Conservation (phyloP, 2,888 invertebrate genomes). For the Allygus modestus region DNA sequence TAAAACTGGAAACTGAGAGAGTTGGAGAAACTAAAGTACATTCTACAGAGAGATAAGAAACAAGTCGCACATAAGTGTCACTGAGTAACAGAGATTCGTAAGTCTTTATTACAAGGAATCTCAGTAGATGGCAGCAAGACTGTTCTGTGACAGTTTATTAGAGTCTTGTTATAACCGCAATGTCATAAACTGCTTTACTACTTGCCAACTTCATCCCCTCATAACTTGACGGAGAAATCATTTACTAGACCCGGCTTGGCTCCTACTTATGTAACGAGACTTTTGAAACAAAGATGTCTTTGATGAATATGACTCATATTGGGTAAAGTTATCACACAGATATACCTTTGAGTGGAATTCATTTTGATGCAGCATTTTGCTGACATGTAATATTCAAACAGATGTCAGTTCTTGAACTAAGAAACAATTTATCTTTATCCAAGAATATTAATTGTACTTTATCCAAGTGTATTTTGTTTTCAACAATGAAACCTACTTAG, state of each 20-base stretch:
- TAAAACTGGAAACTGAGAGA: neutral
- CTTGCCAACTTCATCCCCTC: constrained; percentile 31
- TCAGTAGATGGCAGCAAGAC: constrained; percentile 46
- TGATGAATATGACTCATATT: constrained; percentile 7
- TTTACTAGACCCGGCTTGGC: neutral
- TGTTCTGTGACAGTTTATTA: constrained; percentile 55
- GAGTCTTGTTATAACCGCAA: constrained; percentile 41
- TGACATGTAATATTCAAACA: neutral
- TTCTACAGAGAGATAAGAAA: neutral
- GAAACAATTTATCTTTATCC: too few relatives aligned
- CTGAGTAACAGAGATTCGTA: constrained; percentile 5
- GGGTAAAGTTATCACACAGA: neutral
- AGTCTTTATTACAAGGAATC: constrained; percentile 39
- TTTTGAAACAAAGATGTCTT: neutral
- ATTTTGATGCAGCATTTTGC: neutral
- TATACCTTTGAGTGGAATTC: neutral
- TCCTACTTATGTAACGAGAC: neutral
- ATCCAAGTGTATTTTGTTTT: too few relatives aligned
- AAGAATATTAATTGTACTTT: too few relatives aligned
- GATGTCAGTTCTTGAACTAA: too few relatives aligned
- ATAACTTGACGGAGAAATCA: constrained; percentile 27
- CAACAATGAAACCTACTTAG: too few relatives aligned
- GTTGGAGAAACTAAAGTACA: neutral
- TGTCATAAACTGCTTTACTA: constrained; percentile 55
- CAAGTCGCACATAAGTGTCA: neutral